Base-by-base conservation (phyloP, 2,888 invertebrate genomes). In the Lycophotia porphyrea region DNA sequence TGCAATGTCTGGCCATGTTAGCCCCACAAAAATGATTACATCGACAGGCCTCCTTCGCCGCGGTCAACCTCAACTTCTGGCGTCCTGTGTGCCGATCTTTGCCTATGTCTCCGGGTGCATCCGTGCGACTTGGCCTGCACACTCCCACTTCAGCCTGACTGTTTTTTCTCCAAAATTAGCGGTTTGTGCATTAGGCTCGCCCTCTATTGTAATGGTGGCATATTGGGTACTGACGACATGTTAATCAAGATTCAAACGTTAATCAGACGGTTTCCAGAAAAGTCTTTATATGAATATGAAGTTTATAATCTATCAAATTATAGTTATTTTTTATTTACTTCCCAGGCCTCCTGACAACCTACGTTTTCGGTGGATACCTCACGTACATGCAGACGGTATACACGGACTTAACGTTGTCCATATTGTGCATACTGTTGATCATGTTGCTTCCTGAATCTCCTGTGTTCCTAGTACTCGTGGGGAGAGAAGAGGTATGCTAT, bases 291-390 rank as follows among this genome's bases (percentile, higher is more conserved):
- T 58, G 55, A 58, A 58, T 58, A 31, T 5, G 27, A 58, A 31
- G 55, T 18, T 27, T 58, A 58, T n/a, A 58, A 18, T 1, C 31
- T 31, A 31, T 18, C 58, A 58, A 8, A 3, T 31, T 58, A 58
- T 3, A n/a, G 47, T 60, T 21, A 0, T 9, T 44, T 61, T 36
- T 64, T 39, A 21, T 52, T 21, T 68, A 11, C 21, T 55, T 58
- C 71, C 0, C 75, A 88, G 86, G 86, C 4, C 86, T 96, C 1
- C 87, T 96, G 5, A 85, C 93, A n/a, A 94, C 95, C 0, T 93
- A 93, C 71, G 86, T 86, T 0, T 49, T 96, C 4, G 96, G 95
- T 0, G 95, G 95, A 0, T 84, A 92, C 49, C 84, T 96, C 34
- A 83, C 90, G 2, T 96, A 96, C 76, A 88, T 88, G 52, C 90